Evolutionary conservation across 2,113 vertebrate genomes (phyloP).

Genomic region (Struthidea cinerea): DNA sequence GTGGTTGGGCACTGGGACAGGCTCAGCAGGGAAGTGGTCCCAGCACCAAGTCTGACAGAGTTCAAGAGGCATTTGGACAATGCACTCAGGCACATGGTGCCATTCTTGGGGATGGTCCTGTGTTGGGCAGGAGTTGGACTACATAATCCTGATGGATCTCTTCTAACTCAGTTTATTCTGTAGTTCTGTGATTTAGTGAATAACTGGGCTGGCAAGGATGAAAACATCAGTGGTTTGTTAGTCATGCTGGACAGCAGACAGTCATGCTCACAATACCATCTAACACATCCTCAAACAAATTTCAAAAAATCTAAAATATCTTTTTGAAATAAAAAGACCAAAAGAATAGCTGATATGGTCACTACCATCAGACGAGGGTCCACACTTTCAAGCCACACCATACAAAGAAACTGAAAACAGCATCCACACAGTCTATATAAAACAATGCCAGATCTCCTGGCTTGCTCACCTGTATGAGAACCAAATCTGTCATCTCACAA

Average conservation of each 20-base stretch:
- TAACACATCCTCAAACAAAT: neutral
- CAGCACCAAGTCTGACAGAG: neutral
- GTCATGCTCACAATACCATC: neutral
- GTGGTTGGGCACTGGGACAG: accelerated
- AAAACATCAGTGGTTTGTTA: neutral
- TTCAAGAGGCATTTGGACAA: neutral
- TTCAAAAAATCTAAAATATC: neutral
- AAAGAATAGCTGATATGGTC: neutral
- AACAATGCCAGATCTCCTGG: neutral
- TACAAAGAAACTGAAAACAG: neutral
- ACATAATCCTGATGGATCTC: neutral
- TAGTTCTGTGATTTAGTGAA: neutral
- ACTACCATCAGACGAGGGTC: neutral
- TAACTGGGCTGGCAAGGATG: neutral
- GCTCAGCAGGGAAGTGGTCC: neutral
- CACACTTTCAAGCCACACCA: neutral
- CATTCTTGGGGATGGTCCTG: neutral
- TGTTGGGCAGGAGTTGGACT: neutral
- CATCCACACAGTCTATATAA: neutral
- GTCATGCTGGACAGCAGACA: neutral
- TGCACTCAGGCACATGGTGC: neutral
- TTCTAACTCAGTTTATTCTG: neutral
- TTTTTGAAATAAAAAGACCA: neutral
- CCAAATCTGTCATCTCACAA: neutral
- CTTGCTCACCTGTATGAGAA: neutral